Percentiles rank a stretch among this genome's conserved stretches.
Evolutionary conservation across 2,888 invertebrate genomes (phyloP).

Genomic region (Monopis laevigella): DNA sequence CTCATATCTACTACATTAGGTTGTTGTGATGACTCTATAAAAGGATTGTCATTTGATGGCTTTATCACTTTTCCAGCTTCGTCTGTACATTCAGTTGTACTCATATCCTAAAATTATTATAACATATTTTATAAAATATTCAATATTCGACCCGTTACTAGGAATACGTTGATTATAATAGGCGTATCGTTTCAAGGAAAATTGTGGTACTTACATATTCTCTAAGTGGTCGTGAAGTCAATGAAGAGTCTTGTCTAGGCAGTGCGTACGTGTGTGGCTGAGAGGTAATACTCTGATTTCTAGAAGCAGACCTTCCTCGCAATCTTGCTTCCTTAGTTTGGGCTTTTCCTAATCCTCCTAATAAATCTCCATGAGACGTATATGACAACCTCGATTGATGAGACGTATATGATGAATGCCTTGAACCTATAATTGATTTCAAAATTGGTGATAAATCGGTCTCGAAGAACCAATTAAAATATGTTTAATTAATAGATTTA

Average conservation of each 20-base stretch:
- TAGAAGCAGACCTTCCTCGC: slow-evolving; percentile 75
- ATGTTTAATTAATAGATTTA: slow-evolving; percentile 13
- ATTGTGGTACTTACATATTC: slow-evolving; percentile 79
- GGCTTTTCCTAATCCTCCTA: slow-evolving; percentile 75
- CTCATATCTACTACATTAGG: slow-evolving; percentile 94
- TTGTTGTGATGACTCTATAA: slow-evolving; percentile 86
- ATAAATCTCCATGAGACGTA: slow-evolving; percentile 91
- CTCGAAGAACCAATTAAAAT: background rate
- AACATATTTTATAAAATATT: too few species aligned
- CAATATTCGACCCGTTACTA: too few species aligned
- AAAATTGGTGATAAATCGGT: background rate
- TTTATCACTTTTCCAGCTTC: slow-evolving; percentile 82
- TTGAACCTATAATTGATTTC: slow-evolving; percentile 70
- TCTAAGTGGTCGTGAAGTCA: slow-evolving; percentile 72
- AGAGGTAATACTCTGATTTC: slow-evolving; percentile 74
- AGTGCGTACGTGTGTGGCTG: slow-evolving; percentile 60
- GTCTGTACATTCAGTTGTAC: slow-evolving; percentile 77
- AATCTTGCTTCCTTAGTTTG: slow-evolving; percentile 90
- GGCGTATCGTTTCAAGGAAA: too few species aligned
- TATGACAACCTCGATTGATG: slow-evolving; percentile 94
- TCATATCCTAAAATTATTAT: slow-evolving; percentile 72
- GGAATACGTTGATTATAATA: too few species aligned
- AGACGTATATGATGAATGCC: slow-evolving; percentile 95
- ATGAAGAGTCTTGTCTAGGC: slow-evolving; percentile 64
- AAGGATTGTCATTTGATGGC: slow-evolving; percentile 87